Percentiles rank a stretch among this genome's conserved stretches.
phyloP scores from a whole-genome alignment of 1,140 invertebrate species.

The Saccostrea echinata region DNA sequence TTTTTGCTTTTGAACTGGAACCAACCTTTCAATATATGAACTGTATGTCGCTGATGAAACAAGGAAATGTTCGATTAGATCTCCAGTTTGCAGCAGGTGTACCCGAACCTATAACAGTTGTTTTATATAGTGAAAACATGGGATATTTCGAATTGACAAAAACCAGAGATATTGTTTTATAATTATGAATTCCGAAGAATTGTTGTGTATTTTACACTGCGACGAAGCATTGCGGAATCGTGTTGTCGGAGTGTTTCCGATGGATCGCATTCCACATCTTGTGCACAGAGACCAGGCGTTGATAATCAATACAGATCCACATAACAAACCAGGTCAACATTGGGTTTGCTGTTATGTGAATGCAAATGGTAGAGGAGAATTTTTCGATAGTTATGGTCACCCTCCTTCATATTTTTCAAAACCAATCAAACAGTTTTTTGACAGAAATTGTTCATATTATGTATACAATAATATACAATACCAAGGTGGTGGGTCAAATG shows the following conservation, averaged over 20 bases:
- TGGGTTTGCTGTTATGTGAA: constrained; percentile 14
- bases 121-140: too few species aligned
- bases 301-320: not conserved
- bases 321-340: constrained; percentile 13
- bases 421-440: not conserved
- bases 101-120: too few species aligned
- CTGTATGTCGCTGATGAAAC: constrained; percentile 41
- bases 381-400: constrained; percentile 29
- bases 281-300: too few species aligned
- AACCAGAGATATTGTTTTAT: constrained; percentile 40
- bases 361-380: not conserved
- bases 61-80: constrained; percentile 44
- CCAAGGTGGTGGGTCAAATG: not conserved
- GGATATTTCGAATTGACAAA: constrained; percentile 42
- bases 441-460: not conserved
- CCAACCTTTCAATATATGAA: not conserved
- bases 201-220: constrained; percentile 30
- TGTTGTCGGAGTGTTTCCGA: constrained; percentile 20
- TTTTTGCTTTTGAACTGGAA: constrained; percentile 43
- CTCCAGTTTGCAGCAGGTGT: not conserved
- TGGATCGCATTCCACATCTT: constrained; percentile 43
- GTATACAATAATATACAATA: not conserved
- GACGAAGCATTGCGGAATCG: constrained; percentile 5
- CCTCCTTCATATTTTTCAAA: not conserved
- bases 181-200: constrained; percentile 38